Conservation (phyloP, 2,888 invertebrate genomes). For the Drosophila limbata region DNA sequence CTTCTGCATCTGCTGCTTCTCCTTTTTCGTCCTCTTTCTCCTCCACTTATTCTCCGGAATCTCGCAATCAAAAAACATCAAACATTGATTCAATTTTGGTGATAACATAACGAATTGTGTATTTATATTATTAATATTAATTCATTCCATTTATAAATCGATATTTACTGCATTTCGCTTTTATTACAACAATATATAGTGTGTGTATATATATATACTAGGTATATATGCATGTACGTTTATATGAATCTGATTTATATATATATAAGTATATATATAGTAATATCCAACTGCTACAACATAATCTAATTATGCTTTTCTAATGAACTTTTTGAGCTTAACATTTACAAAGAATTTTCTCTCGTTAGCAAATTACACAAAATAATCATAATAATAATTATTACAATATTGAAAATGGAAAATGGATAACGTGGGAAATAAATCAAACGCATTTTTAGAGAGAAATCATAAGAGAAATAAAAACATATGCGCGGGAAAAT, state of each 20-base stretch:
- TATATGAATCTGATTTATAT: conserved; percentile 59
- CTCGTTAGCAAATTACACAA: conserved; percentile 61
- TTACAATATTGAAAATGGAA: conserved; percentile 44
- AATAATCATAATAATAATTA: conserved; percentile 55
- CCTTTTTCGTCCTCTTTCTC: background rate
- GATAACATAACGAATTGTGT: conserved; percentile 67
- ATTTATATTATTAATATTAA: conserved; percentile 47
- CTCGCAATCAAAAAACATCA: conserved; percentile 74
- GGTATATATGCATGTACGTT: conserved; percentile 66
- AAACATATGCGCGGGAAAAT: conserved; percentile 24
- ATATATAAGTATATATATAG: conserved; percentile 51
- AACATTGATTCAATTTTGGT: conserved; percentile 62
- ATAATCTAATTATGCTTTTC: conserved; percentile 78
- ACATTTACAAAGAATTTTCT: conserved; percentile 77
- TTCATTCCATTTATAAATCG: conserved; percentile 54
- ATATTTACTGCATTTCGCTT: conserved; percentile 37
- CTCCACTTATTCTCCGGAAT: conserved; percentile 12
- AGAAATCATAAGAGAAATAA: conserved; percentile 25
- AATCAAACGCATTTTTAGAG: conserved; percentile 40
- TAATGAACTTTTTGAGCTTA: conserved; percentile 80
- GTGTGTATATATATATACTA: conserved; percentile 62
- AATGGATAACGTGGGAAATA: background rate
- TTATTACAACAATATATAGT: conserved; percentile 80
- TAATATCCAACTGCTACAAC: conserved; percentile 73
- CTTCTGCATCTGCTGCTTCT: conserved; percentile 15